A percentile compares a stretch with the other conserved stretches of the same genome.
Evolutionary conservation across 2,888 invertebrate species (phyloP).

Genomic region (Caenorhabditis uteleia): DNA sequence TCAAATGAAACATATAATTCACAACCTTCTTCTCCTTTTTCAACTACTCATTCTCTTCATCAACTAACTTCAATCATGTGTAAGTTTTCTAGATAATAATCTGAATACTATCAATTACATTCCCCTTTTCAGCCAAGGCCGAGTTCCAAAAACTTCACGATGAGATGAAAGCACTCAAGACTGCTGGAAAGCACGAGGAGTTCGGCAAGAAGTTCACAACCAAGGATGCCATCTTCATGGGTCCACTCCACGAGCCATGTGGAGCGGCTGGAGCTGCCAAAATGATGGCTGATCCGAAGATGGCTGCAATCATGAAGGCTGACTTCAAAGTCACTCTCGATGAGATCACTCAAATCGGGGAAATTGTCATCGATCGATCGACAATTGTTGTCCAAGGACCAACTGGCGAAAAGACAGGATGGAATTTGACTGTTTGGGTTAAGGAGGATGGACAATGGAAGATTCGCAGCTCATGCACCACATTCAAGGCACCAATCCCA

Average conservation of each 20-base stretch:
- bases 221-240: conserved; percentile 37
- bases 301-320: conserved; percentile 17
- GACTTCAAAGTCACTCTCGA: conserved; percentile 27
- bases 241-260: conserved; percentile 32
- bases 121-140: conserved; percentile 31
- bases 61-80: too few species aligned
- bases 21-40: too few species aligned
- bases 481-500: conserved; percentile 41
- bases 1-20: too few species aligned
- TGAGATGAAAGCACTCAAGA: conserved; percentile 29
- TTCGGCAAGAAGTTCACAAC: conserved; percentile 31
- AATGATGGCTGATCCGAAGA: conserved; percentile 12
- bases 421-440: conserved; percentile 38
- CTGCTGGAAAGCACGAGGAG: conserved; percentile 26
- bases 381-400: conserved; percentile 27
- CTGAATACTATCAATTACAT: too few species aligned
- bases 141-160: conserved; percentile 43
- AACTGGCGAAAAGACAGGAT: conserved; percentile 35
- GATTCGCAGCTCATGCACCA: conserved; percentile 39
- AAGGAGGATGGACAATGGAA: conserved; percentile 42
- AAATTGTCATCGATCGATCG: conserved; percentile 29
- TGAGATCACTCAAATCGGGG: conserved; percentile 26
- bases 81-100: too few species aligned
- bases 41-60: too few species aligned
- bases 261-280: conserved; percentile 17